A percentile compares a stretch with the other conserved stretches of the same genome.
phyloP scores from a whole-genome alignment of 1,140 invertebrate genomes.

The Drosophila sp. region DNA sequence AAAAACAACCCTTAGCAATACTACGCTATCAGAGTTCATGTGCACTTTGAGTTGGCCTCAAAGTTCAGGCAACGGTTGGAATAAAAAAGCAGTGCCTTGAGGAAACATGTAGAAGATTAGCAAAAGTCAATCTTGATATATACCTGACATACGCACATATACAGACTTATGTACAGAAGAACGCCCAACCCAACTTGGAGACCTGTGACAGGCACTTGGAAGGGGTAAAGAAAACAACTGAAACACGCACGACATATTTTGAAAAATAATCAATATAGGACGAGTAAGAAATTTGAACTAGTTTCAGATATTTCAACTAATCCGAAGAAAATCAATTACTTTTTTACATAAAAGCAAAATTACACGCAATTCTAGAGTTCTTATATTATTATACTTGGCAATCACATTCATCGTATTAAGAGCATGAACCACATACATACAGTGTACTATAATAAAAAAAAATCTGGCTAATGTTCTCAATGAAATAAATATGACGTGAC shows the following conservation, averaged over 20 bases:
- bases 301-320: slow-evolving; percentile 38
- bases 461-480: slow-evolving; percentile 76
- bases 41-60: slow-evolving; percentile 60
- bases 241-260: slow-evolving; percentile 59
- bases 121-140: slow-evolving; percentile 65
- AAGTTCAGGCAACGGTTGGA: slow-evolving; percentile 24
- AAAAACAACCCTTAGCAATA: slow-evolving; percentile 64
- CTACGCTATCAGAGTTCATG: slow-evolving; percentile 60
- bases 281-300: slow-evolving; percentile 64
- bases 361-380: slow-evolving; percentile 37
- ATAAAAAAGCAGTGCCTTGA: slow-evolving; percentile 7
- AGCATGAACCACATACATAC: slow-evolving; percentile 24
- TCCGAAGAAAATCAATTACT: slow-evolving; percentile 2
- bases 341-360: slow-evolving; percentile 41
- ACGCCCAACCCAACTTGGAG: slow-evolving; percentile 30
- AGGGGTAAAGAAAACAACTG: slow-evolving; percentile 28
- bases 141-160: slow-evolving; percentile 9
- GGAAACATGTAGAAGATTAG: slow-evolving; percentile 44
- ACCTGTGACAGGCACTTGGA: slow-evolving; percentile 21
- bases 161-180: slow-evolving; percentile 1
- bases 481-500: slow-evolving; percentile 77
- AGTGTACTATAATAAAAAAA: slow-evolving; percentile 40
- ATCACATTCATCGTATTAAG: slow-evolving; percentile 17
- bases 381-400: slow-evolving; percentile 26
- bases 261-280: slow-evolving; percentile 66